These are phyloP conservation scores for Melanargia galathea DNA, from an alignment of 2,888 invertebrate genomes.

Conservation along the genomic window DNA sequence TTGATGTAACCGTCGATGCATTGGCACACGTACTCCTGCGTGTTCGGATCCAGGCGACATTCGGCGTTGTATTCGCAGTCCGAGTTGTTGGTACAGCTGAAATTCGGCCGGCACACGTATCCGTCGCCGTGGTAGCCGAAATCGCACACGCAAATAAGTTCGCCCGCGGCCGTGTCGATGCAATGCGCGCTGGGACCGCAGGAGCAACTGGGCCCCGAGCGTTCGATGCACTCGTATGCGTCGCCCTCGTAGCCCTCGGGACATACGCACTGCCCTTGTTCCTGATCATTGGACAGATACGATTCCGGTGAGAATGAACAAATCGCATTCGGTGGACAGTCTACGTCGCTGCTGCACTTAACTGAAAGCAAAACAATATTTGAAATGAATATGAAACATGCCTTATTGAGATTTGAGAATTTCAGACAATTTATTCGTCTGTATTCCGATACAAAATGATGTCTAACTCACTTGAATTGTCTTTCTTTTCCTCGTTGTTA, in stretches of 20 bases:
- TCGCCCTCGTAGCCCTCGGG: slow-evolving; percentile 93
- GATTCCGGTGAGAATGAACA: slow-evolving; percentile 82
- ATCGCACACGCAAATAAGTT: slow-evolving; percentile 89
- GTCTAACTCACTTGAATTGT: slow-evolving; percentile 54
- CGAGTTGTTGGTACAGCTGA: slow-evolving; percentile 84
- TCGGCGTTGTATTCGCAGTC: slow-evolving; percentile 88
- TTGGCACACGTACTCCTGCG: slow-evolving; percentile 86
- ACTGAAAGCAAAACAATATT: slow-evolving; percentile 73
- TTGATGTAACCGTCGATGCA: slow-evolving; percentile 89
- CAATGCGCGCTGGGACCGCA: slow-evolving; percentile 91
- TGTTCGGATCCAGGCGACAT: slow-evolving; percentile 84
- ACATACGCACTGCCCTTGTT: slow-evolving; percentile 85
- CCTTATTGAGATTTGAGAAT: no score
- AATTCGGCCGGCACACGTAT: slow-evolving; percentile 85
- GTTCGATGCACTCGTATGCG: slow-evolving; percentile 87
- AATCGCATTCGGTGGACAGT: slow-evolving; percentile 91
- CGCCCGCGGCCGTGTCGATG: slow-evolving; percentile 84
- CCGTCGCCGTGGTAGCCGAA: slow-evolving; percentile 93
- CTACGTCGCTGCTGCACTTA: slow-evolving; percentile 87
- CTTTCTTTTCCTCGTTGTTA: slow-evolving; percentile 40
- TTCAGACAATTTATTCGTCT: background rate
- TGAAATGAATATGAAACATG: background rate
- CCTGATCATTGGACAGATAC: slow-evolving; percentile 60
- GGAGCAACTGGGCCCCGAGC: slow-evolving; percentile 66
- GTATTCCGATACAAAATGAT: background rate